Conservation (phyloP, 1,140 invertebrate species). For the Aleiodes sp. region DNA sequence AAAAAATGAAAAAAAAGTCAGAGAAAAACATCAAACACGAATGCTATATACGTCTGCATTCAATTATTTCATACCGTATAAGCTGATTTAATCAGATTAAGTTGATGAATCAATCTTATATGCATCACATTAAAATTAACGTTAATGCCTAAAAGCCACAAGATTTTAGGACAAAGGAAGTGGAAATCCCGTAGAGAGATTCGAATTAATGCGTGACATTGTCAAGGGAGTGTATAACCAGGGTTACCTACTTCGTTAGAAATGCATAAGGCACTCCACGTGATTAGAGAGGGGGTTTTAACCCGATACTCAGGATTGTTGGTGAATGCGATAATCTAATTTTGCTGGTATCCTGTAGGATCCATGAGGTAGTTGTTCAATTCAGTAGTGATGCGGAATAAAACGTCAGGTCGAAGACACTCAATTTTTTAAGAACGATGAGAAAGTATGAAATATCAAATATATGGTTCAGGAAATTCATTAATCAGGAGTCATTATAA, state of each 20-base stretch:
- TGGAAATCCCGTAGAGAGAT: conserved; percentile 8
- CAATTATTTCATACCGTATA: background rate
- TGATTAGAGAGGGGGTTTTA: conserved; percentile 39
- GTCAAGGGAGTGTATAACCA: conserved; percentile 1
- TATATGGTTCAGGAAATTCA: no score
- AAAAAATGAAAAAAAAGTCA: background rate
- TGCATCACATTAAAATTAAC: conserved; percentile 25
- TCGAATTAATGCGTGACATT: conserved; percentile 13
- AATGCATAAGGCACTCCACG: conserved; percentile 45
- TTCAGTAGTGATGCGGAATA: conserved; percentile 21
- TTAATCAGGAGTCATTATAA: no score
- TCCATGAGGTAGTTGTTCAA: background rate
- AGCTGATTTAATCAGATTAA: background rate
- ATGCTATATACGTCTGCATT: no score
- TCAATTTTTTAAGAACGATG: background rate
- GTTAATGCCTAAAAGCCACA: background rate
- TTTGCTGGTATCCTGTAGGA: background rate
- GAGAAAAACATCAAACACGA: no score
- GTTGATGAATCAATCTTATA: conserved; percentile 7
- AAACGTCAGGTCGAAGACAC: background rate
- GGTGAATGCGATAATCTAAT: conserved; percentile 12
- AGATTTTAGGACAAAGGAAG: conserved; percentile 13
- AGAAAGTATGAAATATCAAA: no score
- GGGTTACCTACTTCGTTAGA: conserved; percentile 37
- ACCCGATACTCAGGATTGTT: no score